Conservation (phyloP, 2,113 vertebrate genomes). For the Microcebus jonahi region DNA sequence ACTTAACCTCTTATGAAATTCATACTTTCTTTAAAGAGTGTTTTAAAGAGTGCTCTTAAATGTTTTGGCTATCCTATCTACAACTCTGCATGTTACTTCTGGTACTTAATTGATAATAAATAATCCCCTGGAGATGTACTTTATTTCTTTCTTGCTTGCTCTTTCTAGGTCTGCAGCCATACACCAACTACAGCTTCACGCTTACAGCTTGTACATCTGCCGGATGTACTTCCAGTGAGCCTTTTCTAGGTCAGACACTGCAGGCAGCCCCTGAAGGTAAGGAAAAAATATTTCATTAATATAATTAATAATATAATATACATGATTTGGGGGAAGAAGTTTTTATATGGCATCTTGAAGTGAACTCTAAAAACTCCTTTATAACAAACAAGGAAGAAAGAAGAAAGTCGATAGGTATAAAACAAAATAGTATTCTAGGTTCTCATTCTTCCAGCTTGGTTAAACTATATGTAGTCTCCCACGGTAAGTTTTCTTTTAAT, state of each 20-base stretch:
- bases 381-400: not conserved
- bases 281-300: constrained; percentile 30
- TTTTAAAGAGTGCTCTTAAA: not conserved
- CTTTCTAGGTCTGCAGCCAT: constrained; percentile 90
- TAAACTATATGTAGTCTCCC: not conserved
- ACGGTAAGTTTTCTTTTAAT: not conserved
- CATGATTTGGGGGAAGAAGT: constrained; percentile 9
- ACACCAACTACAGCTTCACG: constrained; percentile 91
- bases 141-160: constrained; percentile 63
- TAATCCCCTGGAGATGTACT: constrained; percentile 54
- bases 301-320: too few species aligned
- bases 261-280: constrained; percentile 91
- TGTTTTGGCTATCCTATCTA: not conserved
- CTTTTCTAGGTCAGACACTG: constrained; percentile 90
- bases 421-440: not conserved
- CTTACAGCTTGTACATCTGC: constrained; percentile 91
- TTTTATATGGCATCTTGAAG: not conserved
- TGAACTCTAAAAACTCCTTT: not conserved
- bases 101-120: constrained; percentile 49
- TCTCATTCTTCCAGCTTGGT: not conserved
- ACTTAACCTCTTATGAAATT: not conserved
- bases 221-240: constrained; percentile 90
- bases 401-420: not conserved
- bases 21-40: not conserved
- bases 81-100: not conserved